Conservation (phyloP, 2,797 vertebrate species). For the Chelmon rostratus region DNA sequence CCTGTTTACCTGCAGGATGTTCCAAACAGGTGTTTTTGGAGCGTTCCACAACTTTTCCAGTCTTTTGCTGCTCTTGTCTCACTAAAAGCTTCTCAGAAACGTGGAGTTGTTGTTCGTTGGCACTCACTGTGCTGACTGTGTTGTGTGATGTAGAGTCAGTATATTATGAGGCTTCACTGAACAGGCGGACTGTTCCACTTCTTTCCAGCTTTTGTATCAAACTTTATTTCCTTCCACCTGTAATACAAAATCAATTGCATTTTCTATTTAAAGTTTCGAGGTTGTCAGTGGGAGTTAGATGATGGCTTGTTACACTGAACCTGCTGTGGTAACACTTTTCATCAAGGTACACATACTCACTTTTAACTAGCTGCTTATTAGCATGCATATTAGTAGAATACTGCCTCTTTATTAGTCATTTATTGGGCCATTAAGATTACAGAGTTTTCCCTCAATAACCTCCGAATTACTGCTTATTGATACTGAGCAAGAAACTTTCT, state of each 20-base stretch:
- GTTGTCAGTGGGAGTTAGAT: not conserved
- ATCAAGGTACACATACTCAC: too few relatives aligned
- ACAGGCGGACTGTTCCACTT: not conserved
- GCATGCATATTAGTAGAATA: too few relatives aligned
- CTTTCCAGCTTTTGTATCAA: not conserved
- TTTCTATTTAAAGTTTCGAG: not conserved
- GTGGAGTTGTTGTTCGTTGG: not conserved
- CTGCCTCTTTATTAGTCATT: too few relatives aligned
- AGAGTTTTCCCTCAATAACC: too few relatives aligned
- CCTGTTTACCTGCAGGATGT: too few relatives aligned
- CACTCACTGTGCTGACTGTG: not conserved
- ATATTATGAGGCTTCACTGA: not conserved
- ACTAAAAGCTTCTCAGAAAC: conserved; percentile 21
- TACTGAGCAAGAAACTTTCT: too few relatives aligned
- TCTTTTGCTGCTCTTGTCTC: conserved; percentile 64
- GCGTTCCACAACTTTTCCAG: not conserved
- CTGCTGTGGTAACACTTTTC: too few relatives aligned
- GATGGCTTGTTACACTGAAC: not conserved
- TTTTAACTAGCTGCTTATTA: too few relatives aligned
- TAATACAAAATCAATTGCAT: not conserved
- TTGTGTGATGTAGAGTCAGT: not conserved
- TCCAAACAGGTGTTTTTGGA: too few relatives aligned
- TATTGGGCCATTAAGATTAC: too few relatives aligned
- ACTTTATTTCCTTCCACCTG: not conserved
- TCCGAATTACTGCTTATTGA: too few relatives aligned